Percentiles rank a stretch among this genome's conserved stretches.
Evolutionary conservation across 2,888 invertebrate genomes (phyloP).

Genomic region (Orthosia gracilis): DNA sequence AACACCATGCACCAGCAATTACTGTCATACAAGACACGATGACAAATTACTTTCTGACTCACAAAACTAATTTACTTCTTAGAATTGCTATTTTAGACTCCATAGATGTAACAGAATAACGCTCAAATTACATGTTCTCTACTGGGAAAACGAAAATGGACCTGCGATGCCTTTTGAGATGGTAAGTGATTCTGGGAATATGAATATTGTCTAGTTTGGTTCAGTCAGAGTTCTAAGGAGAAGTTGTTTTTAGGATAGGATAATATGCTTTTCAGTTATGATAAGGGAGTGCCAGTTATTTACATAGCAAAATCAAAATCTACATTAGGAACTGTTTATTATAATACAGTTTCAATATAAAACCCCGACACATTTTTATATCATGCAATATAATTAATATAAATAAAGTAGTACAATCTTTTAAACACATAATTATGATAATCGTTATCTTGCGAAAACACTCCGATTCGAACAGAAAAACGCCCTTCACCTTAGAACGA

Average conservation of each 20-base stretch:
- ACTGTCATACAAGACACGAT: conserved; percentile 28
- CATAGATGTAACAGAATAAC: conserved; percentile 30
- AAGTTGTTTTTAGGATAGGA: background rate
- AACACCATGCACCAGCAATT: conserved; percentile 18
- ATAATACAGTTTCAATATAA: no score
- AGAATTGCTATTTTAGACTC: conserved; percentile 49
- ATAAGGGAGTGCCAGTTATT: background rate
- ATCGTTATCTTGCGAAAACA: no score
- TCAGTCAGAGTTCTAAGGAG: background rate
- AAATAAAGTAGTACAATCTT: no score
- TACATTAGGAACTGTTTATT: no score
- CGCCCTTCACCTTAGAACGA: no score
- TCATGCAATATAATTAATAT: no score
- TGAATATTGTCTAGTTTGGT: conserved; percentile 7
- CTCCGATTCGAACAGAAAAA: no score
- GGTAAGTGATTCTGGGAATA: conserved; percentile 43
- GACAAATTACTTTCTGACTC: conserved; percentile 31
- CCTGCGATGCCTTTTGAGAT: background rate
- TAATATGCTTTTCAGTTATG: background rate
- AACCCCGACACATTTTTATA: no score
- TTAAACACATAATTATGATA: no score
- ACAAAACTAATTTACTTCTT: conserved; percentile 46
- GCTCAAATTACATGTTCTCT: conserved; percentile 26
- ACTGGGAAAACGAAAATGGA: conserved; percentile 31
- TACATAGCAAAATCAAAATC: background rate